Evolutionary conservation across 2,113 vertebrate genomes (phyloP), one percentile per base, ranked within the genome.

Genomic region (Alligator sinensis): DNA sequence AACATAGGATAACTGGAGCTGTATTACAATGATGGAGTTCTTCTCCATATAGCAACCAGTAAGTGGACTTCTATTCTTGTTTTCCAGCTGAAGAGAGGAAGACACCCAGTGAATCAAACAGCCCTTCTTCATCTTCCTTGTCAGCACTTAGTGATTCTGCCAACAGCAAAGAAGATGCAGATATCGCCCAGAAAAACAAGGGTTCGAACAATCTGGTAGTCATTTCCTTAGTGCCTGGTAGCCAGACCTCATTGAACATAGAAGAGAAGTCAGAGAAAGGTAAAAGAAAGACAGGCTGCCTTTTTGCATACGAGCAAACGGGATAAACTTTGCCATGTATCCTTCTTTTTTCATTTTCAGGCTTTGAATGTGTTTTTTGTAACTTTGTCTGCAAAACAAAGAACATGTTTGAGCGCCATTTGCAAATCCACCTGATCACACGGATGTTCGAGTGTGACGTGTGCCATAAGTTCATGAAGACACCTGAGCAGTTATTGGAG

Each of bases 401-500:
- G 96, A 98, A 98, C 64, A 99, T 99, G 99, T 99, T 99, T 96
- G 99, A 99, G 94, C 98, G 99, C 66, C 99, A 99, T 91, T 98
- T 99, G 94, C 99, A 99, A 98, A 99, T 99, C 96, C 99, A 99
- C 98, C 98, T 99, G 96, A 99, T 99, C 98, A 99, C 99, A 60
- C 98, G 99, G 96, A 99, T 99, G 99, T 99, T 99, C 21, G 99
- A 99, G 98, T 99, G 99, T 84, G 99, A 99, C 55, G 98, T 99
- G 97, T 99, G 99, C 98, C 99, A 99, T 98, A 99, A 99, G 98
- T 99, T 99, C 98, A 99, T 99, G 98, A 99, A 99, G 98, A 99
- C 99, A 81, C 99, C 99, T 9, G 99, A 99, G 95, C 99, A 99
- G 97, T 99, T 99, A 96, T 97, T 99, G 99, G 99, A 99, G 98